Conservation (phyloP, 2,888 invertebrate genomes). For the Lepetodrilus schrolli region DNA sequence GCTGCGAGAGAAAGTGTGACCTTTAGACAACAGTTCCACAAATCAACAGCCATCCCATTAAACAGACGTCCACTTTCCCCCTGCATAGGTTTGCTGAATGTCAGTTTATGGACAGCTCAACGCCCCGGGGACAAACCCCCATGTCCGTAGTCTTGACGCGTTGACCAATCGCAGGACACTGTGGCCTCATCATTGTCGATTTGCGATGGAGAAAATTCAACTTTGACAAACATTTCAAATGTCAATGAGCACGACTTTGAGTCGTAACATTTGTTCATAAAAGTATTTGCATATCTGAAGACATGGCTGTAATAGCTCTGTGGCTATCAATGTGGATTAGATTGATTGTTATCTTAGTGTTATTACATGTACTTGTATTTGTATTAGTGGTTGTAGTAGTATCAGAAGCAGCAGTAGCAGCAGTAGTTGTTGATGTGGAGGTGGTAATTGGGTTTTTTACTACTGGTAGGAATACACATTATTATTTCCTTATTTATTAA, state of each 20-base stretch:
- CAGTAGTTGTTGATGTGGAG: too few relatives aligned
- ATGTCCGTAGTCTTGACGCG: background rate
- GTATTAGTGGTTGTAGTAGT: too few relatives aligned
- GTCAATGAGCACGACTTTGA: background rate
- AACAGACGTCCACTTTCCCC: background rate
- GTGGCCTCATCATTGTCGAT: background rate
- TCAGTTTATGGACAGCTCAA: background rate
- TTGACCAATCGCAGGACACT: background rate
- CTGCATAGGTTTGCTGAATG: background rate
- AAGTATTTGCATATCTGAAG: too few relatives aligned
- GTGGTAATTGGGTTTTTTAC: too few relatives aligned
- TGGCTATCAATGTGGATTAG: too few relatives aligned
- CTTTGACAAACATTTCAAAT: conserved; percentile 22
- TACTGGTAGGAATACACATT: too few relatives aligned
- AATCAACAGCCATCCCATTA: conserved; percentile 14
- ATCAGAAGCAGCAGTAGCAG: too few relatives aligned
- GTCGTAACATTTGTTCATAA: background rate
- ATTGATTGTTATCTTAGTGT: too few relatives aligned
- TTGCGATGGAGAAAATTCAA: conserved; percentile 1
- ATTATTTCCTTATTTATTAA: too few relatives aligned
- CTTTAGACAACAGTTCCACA: background rate
- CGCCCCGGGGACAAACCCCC: conserved; percentile 2
- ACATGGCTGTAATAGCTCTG: too few relatives aligned
- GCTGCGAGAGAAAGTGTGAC: background rate
- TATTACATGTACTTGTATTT: too few relatives aligned